A percentile compares a stretch with the other conserved stretches of the same genome.
These are phyloP conservation scores for Sycophaga agraensis DNA, from an alignment of 1,140 invertebrate species.

Conservation along the genomic window DNA sequence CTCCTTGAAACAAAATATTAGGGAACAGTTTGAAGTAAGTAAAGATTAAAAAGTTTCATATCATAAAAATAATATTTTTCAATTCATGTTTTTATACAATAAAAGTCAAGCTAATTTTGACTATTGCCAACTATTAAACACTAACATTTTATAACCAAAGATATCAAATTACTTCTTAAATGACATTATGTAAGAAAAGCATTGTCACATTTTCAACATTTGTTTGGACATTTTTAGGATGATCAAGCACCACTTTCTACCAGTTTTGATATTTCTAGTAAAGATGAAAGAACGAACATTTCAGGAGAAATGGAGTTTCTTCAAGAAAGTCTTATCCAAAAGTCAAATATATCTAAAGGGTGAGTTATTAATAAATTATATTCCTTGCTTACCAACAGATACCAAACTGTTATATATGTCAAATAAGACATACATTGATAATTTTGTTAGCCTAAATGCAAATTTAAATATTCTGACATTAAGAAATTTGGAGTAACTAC, in stretches of 20 bases:
- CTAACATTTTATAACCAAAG: not conserved
- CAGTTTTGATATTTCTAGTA: constrained; percentile 27
- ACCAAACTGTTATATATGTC: too few relatives aligned
- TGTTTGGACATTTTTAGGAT: constrained; percentile 30
- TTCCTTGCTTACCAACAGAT: too few relatives aligned
- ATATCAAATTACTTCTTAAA: not conserved
- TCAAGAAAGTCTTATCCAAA: constrained; percentile 43
- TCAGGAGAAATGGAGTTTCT: constrained; percentile 37
- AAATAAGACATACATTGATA: too few relatives aligned
- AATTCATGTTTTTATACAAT: too few relatives aligned
- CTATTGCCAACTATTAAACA: not conserved
- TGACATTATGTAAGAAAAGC: not conserved
- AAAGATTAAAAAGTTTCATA: not conserved
- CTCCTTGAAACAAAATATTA: not conserved
- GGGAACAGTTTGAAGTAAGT: constrained; percentile 14
- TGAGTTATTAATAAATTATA: constrained; percentile 32
- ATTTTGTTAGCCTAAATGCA: too few relatives aligned
- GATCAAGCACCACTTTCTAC: constrained; percentile 24
- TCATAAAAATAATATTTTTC: not conserved
- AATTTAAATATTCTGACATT: too few relatives aligned
- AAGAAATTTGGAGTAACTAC: too few relatives aligned
- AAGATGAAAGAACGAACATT: constrained; percentile 17
- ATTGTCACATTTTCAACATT: not conserved
- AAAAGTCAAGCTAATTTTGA: too few relatives aligned
- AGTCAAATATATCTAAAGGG: constrained; percentile 50